Base-by-base conservation (phyloP, 92 coral and sea anemone genomes). In the Anthopleura xanthogrammica region DNA sequence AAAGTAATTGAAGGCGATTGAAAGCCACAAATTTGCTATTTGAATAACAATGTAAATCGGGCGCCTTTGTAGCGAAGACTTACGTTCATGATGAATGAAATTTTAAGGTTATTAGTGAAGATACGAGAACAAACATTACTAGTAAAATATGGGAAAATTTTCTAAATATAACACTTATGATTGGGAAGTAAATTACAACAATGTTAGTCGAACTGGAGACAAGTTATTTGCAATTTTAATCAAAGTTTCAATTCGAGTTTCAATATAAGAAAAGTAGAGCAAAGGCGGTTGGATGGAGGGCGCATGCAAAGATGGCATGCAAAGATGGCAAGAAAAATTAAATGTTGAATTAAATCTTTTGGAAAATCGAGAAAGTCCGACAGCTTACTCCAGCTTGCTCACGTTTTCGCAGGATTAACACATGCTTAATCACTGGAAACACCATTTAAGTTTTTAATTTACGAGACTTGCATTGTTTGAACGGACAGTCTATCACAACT, bases 1-100 rank as follows among this genome's bases (percentile, higher is more conserved):
- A 62, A 62, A 62, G 24, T 62, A 62, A 62, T n/a, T 20, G 39
- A 62, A 20, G 70, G 0, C 70, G 19, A 62, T n/a, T 20, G 39
- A 62, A 20, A 29, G 2, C 70, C 12, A 0, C 70, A 62, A n/a
- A 62, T 62, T 62, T n/a, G 70, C 70, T 62, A 62, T 62, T 62
- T 62, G 70, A 62, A 62, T 62, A 29, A 62, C 70, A 62, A 62
- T 62, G 70, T n/a, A n/a, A 62, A 62, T 29, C 70, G 29, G 70
- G 11, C 70, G 70, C 70, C 70, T 62, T 62, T 62, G 70, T 20
- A 62, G 70, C 29, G 29, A 5, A 20, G 70, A 7, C 22, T 60
- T 60, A 60, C 22, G 65, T 60, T 62, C 36, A 62, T 20, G 12
- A 62, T 62, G 70, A n/a, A n/a, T 20, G 39, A 62, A 62, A 62